A percentile compares a stretch with the other conserved stretches of the same genome.
These are phyloP conservation scores for Bemisia tabaci DNA, from an alignment of 1,140 invertebrate genomes.

Conservation along the genomic window DNA sequence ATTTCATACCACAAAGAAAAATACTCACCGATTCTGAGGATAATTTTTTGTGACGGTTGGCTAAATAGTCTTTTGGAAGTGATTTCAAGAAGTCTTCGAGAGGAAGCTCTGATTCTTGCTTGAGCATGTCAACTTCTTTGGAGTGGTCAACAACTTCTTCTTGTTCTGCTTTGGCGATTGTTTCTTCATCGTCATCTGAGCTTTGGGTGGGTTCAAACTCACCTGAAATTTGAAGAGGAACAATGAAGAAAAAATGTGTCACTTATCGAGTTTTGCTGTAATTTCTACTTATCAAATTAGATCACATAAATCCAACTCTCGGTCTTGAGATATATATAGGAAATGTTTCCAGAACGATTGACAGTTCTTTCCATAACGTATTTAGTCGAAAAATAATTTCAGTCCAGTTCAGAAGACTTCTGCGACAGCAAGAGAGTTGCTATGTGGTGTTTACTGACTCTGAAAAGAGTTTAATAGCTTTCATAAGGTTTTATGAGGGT, in stretches of 20 bases:
- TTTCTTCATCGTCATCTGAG: slow-evolving; percentile 87
- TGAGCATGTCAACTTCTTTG: slow-evolving; percentile 73
- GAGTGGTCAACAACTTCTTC: slow-evolving; percentile 42
- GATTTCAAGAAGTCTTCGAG: slow-evolving; percentile 73
- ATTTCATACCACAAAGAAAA: slow-evolving; percentile 17
- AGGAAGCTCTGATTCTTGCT: slow-evolving; percentile 79
- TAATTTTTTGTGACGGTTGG: slow-evolving; percentile 20
- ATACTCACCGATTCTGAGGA: slow-evolving; percentile 12
- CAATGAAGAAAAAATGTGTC: slow-evolving; percentile 15
- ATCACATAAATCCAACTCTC: too few relatives aligned
- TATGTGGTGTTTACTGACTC: too few relatives aligned
- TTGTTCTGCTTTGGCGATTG: slow-evolving; percentile 80
- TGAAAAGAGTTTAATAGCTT: too few relatives aligned
- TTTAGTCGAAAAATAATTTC: too few relatives aligned
- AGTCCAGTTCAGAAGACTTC: too few relatives aligned
- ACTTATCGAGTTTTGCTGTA: background rate
- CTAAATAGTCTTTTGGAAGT: slow-evolving; percentile 60
- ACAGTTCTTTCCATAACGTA: too few relatives aligned
- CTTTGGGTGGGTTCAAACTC: slow-evolving; percentile 68
- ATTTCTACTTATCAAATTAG: too few relatives aligned
- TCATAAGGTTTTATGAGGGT: too few relatives aligned
- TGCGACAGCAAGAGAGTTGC: too few relatives aligned
- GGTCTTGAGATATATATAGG: too few relatives aligned
- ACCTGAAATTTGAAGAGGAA: slow-evolving; percentile 33
- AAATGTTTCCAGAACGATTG: too few relatives aligned